These are phyloP conservation scores for Hyperoplus immaculatus DNA, from an alignment of 2,797 vertebrate species.

Conservation along the genomic window DNA sequence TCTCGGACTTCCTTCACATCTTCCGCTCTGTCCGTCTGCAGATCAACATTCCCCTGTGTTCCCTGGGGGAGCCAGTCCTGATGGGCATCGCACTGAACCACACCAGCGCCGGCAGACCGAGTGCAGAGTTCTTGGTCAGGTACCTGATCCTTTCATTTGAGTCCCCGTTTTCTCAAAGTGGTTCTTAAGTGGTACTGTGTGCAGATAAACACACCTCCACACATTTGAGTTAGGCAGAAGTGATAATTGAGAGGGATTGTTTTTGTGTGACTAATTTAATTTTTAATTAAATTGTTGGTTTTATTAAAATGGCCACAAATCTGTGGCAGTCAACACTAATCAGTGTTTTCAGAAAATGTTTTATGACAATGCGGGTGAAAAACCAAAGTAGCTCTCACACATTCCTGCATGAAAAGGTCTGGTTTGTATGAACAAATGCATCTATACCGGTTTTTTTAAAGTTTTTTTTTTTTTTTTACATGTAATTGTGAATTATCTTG, in stretches of 20 bases:
- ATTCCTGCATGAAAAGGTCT: background rate
- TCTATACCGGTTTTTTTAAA: background rate
- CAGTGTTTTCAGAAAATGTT: too few relatives aligned
- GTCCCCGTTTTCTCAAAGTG: too few relatives aligned
- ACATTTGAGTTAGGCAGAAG: too few relatives aligned
- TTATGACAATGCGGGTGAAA: too few relatives aligned
- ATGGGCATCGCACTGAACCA: conserved; percentile 92
- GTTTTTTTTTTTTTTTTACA: background rate
- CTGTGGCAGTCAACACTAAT: too few relatives aligned
- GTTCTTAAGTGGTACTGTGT: too few relatives aligned
- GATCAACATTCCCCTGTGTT: conserved; percentile 90
- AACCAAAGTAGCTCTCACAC: too few relatives aligned
- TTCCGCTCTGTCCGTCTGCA: conserved; percentile 52
- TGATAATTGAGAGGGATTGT: too few relatives aligned
- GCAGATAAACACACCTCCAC: too few relatives aligned
- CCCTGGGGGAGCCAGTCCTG: conserved; percentile 86
- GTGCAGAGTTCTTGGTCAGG: conserved; percentile 92
- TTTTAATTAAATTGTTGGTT: too few relatives aligned
- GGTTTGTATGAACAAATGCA: background rate
- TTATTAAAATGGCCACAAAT: too few relatives aligned
- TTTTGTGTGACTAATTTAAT: too few relatives aligned
- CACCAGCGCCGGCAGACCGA: conserved; percentile 91
- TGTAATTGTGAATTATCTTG: background rate
- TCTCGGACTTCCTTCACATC: background rate
- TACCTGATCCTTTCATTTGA: conserved; percentile 52